Evolutionary conservation across 1,140 invertebrate genomes (phyloP), one percentile per base, ranked within the genome.

Genomic region (Phortica variegata): DNA sequence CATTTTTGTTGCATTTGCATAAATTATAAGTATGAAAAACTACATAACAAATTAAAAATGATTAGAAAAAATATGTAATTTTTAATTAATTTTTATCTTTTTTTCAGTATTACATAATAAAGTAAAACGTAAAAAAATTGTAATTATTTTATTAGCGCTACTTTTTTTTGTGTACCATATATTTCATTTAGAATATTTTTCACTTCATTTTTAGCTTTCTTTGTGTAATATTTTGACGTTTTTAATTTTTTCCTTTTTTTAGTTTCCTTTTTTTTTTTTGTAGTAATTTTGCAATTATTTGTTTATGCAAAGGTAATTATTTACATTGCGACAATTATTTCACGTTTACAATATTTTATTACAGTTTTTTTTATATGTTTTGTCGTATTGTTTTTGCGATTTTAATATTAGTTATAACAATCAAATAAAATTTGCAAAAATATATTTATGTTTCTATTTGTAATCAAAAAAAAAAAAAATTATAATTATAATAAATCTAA

Each of bases 1-100:
- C n/a, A n/a, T n/a, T n/a, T n/a, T n/a, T n/a, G n/a, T n/a, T n/a
- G n/a, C n/a, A n/a, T n/a, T n/a, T n/a, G n/a, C n/a, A n/a, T n/a
- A n/a, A n/a, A n/a, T n/a, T n/a, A n/a, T n/a, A n/a, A n/a, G n/a
- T n/a, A n/a, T n/a, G n/a, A n/a, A n/a, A n/a, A n/a, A 65, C 62
- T 65, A 65, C 56, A 66, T 66, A 65, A 65, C 61, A 61, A 61
- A 52, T 65, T 65, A 58, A 65, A n/a, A 61, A 65, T 58, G 54
- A 65, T 55, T 65, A 54, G 50, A 57, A 60, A 55, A 49, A 49
- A 15, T 31, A 49, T 55, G 52, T 55, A 51, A 50, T 39, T 40
- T 44, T 43, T 54, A 42, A 47, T 34, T 31, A 12, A n/a, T 39
- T 49, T 34, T 26, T 40, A 16, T n/a, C 36, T 20, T 51, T 46